A percentile compares a stretch with the other conserved stretches of the same genome.
Conservation (phyloP, 2,113 vertebrate genomes). For the Xyrauchen texanus region DNA sequence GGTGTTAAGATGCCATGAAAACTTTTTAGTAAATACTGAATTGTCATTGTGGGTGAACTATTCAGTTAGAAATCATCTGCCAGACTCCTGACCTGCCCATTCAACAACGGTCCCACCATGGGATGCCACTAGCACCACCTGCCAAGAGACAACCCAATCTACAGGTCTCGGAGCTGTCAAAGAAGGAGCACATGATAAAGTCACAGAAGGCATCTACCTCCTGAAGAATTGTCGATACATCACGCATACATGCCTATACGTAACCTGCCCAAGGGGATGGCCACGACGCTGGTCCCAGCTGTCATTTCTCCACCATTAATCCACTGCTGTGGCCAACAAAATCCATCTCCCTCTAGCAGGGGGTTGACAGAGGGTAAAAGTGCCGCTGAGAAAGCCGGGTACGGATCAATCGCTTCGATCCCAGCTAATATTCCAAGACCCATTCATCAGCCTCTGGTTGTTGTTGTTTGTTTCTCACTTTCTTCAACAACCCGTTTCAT, state of each 20-base stretch:
- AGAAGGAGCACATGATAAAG: background rate
- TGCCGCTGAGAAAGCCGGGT: constrained; percentile 71
- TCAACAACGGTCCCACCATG: background rate
- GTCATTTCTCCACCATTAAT: constrained; percentile 71
- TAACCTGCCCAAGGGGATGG: constrained; percentile 40
- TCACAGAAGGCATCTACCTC: constrained; percentile 14
- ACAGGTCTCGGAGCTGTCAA: background rate
- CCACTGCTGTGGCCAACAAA: constrained; percentile 72
- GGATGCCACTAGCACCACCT: background rate
- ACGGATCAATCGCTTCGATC: constrained; percentile 78
- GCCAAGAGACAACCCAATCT: background rate
- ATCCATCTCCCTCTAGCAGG: constrained; percentile 76
- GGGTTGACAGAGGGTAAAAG: constrained; percentile 79
- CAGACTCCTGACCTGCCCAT: background rate
- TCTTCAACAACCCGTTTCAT: constrained; percentile 47
- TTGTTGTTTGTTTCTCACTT: constrained; percentile 59
- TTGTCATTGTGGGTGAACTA: no score
- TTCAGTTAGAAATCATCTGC: no score
- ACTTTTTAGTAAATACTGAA: no score
- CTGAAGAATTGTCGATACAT: constrained; percentile 41
- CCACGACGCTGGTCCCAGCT: constrained; percentile 31
- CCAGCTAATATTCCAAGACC: constrained; percentile 64
- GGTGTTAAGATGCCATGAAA: no score
- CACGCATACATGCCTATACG: constrained; percentile 27
- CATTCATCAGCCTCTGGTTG: constrained; percentile 71